A percentile compares a stretch with the other conserved stretches of the same genome.
phyloP scores from a whole-genome alignment of 2,113 vertebrate species.

The Pluvianellus socialis region DNA sequence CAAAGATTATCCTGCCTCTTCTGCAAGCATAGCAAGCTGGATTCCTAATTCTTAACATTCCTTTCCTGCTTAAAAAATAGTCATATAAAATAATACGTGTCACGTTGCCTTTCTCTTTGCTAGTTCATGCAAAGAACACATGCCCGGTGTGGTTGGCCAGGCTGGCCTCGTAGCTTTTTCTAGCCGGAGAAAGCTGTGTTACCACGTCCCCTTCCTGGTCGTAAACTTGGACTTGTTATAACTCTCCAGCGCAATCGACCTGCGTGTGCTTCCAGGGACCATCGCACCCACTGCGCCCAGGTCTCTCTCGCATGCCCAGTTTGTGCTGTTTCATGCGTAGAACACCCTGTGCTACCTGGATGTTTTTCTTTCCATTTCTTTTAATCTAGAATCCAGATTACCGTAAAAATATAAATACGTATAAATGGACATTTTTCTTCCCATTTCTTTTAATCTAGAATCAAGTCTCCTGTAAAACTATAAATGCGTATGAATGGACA shows the following conservation, averaged over 20 bases:
- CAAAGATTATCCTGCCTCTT: not conserved
- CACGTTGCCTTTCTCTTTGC: not conserved
- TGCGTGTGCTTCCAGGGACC: not conserved
- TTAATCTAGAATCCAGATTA: not conserved
- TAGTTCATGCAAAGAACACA: not conserved
- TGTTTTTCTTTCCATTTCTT: not conserved
- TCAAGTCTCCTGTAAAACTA: not conserved
- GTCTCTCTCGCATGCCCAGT: not conserved
- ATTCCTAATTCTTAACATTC: not conserved
- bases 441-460: too few relatives aligned
- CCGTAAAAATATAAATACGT: not conserved
- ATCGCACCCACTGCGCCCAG: not conserved
- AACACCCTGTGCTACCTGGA: not conserved
- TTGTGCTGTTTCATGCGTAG: accelerated
- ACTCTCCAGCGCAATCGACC: accelerated
- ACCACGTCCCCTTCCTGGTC: not conserved
- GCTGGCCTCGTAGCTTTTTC: not conserved
- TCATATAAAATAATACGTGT: not conserved
- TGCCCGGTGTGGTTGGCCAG: not conserved
- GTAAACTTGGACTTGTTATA: not conserved
- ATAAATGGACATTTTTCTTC: too few relatives aligned
- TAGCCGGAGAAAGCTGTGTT: not conserved
- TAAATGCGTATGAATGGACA: not conserved
- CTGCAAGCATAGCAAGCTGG: not conserved
- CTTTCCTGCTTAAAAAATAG: not conserved